Conservation (phyloP, 2,797 vertebrate species). For the Pangasius sanitwongsei region DNA sequence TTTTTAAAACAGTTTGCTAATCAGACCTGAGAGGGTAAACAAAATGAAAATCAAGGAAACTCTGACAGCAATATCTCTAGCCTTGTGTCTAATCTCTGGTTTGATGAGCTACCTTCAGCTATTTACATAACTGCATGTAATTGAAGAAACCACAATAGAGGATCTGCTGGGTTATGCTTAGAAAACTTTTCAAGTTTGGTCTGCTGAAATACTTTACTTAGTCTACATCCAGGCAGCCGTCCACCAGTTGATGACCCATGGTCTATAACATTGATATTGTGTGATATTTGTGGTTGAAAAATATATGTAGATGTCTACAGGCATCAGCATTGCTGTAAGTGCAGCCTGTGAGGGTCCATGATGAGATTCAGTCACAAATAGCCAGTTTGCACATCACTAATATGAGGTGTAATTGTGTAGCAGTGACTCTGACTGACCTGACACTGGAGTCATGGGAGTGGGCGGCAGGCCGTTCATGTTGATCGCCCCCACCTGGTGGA, state of each 20-base stretch:
- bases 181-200: background rate
- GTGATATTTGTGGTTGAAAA: background rate
- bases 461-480: conserved; percentile 82
- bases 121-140: background rate
- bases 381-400: background rate
- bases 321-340: background rate
- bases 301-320: background rate
- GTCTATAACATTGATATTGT: background rate
- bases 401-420: background rate
- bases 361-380: background rate
- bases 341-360: background rate
- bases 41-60: background rate
- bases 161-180: background rate
- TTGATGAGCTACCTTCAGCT: background rate
- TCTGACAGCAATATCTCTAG: background rate
- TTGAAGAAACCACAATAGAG: background rate
- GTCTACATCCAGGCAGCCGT: background rate
- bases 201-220: background rate
- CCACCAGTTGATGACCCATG: background rate
- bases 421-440: conserved; percentile 71
- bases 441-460: conserved; percentile 76
- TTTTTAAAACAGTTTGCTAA: background rate
- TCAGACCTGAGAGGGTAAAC: background rate
- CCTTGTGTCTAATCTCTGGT: background rate
- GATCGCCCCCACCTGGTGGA: conserved; percentile 85